Evolutionary conservation across 2,797 vertebrate species (phyloP).

Genomic region (Amblyopsis hoosieri): DNA sequence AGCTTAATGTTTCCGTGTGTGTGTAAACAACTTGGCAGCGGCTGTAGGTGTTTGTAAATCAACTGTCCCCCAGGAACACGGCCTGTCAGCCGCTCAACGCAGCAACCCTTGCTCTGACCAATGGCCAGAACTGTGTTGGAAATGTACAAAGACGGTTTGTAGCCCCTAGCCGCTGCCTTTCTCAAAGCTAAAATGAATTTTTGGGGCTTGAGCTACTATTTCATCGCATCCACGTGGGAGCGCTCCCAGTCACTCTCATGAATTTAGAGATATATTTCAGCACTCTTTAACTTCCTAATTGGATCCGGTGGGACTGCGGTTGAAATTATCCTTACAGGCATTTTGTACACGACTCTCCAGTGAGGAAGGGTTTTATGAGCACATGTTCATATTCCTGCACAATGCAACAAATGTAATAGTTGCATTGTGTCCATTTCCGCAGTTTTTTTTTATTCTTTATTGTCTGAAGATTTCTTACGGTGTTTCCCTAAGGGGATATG

Average conservation of each 20-base stretch:
- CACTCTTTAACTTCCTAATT: constrained; percentile 15
- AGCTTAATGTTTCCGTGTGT: no score
- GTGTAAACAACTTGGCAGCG: no score
- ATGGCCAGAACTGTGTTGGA: neutral
- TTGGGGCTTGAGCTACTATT: constrained; percentile 6
- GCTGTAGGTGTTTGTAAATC: no score
- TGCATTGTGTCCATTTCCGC: neutral
- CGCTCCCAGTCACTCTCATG: neutral
- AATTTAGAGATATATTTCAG: constrained; percentile 16
- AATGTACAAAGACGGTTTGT: neutral
- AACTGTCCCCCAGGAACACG: no score
- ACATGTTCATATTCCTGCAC: constrained; percentile 1
- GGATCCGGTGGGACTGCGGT: constrained; percentile 7
- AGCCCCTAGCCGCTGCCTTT: constrained; percentile 6
- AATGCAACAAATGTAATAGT: constrained; percentile 1
- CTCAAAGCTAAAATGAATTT: constrained; percentile 10
- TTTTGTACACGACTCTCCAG: constrained; percentile 4
- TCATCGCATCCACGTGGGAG: neutral
- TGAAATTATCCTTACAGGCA: constrained; percentile 15
- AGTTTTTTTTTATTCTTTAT: neutral
- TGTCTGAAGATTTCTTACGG: neutral
- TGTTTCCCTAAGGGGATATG: no score
- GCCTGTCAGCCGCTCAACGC: neutral
- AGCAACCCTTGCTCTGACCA: neutral
- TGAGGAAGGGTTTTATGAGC: constrained; percentile 1